Conservation (phyloP, 2,888 invertebrate species). For the Pristionchus fissidentatus region DNA sequence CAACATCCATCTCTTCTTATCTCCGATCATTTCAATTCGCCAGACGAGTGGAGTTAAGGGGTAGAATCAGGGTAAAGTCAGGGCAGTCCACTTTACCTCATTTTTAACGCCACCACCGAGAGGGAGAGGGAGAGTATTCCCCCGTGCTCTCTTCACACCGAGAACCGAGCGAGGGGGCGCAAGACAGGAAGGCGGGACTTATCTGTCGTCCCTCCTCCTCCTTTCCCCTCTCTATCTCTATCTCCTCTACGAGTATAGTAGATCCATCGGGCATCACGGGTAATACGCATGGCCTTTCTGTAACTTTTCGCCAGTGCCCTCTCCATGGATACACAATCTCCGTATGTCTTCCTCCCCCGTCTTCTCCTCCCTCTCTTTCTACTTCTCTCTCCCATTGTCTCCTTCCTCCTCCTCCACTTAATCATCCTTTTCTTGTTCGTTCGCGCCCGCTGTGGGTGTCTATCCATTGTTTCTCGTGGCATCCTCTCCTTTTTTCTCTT, state of each 20-base stretch:
- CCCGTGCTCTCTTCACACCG: too few relatives aligned
- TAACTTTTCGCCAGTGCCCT: background rate
- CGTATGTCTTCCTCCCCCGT: background rate
- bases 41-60: too few relatives aligned
- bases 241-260: slow-evolving; percentile 30
- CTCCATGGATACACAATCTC: slow-evolving; percentile 22
- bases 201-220: slow-evolving; percentile 6
- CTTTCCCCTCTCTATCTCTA: background rate
- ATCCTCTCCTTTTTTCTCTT: background rate
- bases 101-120: too few relatives aligned
- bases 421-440: slow-evolving; percentile 21
- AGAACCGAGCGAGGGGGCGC: slow-evolving; percentile 1
- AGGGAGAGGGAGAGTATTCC: background rate
- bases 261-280: too few relatives aligned
- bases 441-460: background rate
- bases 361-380: background rate
- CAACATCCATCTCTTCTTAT: too few relatives aligned
- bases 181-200: slow-evolving; percentile 31
- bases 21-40: too few relatives aligned
- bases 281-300: background rate
- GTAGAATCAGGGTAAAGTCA: too few relatives aligned
- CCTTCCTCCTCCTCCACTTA: background rate
- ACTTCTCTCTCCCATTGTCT: slow-evolving; percentile 25
- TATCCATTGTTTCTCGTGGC: slow-evolving; percentile 39
- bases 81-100: too few relatives aligned